Percentiles rank a stretch among this genome's conserved stretches.
These are phyloP conservation scores for Phrynocephalus vlangalii DNA, from an alignment of 2,797 vertebrate genomes.

Conservation along the genomic window DNA sequence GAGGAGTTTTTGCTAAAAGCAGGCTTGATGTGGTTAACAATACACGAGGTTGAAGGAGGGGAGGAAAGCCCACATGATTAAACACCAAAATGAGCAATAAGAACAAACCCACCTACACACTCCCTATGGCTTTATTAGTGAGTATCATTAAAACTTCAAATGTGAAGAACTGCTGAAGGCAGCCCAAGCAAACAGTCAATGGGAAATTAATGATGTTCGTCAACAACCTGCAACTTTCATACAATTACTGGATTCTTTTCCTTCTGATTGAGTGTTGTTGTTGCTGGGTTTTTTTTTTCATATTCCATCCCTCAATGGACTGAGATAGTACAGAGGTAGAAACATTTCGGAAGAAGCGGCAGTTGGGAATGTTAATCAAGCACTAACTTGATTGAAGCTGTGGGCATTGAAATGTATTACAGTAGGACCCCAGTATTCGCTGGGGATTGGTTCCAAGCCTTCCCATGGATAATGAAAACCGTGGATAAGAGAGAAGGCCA, in stretches of 20 bases:
- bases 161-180: slow-evolving; percentile 6
- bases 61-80: neutral
- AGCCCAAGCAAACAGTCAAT: slow-evolving; percentile 42
- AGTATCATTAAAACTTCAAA: slow-evolving; percentile 41
- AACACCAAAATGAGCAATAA: slow-evolving; percentile 12
- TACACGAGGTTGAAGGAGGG: neutral
- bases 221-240: slow-evolving; percentile 18
- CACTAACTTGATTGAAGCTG: too few relatives aligned
- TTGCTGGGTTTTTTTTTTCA: neutral
- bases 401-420: too few relatives aligned
- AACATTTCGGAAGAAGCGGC: too few relatives aligned
- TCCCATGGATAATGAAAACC: too few relatives aligned
- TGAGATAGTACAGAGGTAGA: neutral
- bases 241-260: slow-evolving; percentile 37
- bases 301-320: neutral
- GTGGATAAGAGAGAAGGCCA: too few relatives aligned
- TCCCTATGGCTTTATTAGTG: neutral
- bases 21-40: slow-evolving; percentile 7
- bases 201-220: slow-evolving; percentile 37
- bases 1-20: neutral
- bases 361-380: too few relatives aligned
- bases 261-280: neutral
- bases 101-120: neutral
- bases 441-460: too few relatives aligned
- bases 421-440: too few relatives aligned